Evolutionary conservation across 2,797 vertebrate species (phyloP).

Genomic region (Crocidura indochinensis): DNA sequence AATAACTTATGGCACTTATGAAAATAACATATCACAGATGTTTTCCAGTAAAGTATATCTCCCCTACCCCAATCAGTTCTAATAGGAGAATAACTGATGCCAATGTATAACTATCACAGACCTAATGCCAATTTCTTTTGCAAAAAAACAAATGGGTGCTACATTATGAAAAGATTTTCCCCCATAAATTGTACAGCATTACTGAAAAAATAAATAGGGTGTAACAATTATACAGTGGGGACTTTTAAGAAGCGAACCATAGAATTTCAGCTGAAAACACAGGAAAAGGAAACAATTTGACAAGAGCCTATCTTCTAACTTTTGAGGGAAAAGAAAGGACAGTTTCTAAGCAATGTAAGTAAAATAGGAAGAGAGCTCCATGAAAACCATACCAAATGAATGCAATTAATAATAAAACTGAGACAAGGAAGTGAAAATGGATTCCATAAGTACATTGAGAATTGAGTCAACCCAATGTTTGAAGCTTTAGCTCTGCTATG

Average conservation of each 20-base stretch:
- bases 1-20: neutral
- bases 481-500: neutral
- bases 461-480: neutral
- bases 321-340: neutral
- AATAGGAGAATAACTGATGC: neutral
- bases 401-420: neutral
- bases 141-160: too few species aligned
- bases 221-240: too few species aligned
- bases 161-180: too few species aligned
- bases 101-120: too few species aligned
- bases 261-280: too few species aligned
- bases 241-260: too few species aligned
- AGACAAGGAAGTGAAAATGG: neutral
- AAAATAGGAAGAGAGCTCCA: neutral
- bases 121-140: too few species aligned
- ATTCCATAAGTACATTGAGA: neutral
- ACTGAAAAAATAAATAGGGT: too few species aligned
- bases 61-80: neutral
- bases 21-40: neutral
- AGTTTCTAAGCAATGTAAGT: neutral
- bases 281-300: neutral
- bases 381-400: neutral
- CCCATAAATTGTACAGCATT: too few species aligned
- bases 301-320: neutral
- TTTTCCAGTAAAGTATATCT: neutral